Base-by-base conservation (phyloP, 2,113 vertebrate genomes). In the Sceloporus undulatus region DNA sequence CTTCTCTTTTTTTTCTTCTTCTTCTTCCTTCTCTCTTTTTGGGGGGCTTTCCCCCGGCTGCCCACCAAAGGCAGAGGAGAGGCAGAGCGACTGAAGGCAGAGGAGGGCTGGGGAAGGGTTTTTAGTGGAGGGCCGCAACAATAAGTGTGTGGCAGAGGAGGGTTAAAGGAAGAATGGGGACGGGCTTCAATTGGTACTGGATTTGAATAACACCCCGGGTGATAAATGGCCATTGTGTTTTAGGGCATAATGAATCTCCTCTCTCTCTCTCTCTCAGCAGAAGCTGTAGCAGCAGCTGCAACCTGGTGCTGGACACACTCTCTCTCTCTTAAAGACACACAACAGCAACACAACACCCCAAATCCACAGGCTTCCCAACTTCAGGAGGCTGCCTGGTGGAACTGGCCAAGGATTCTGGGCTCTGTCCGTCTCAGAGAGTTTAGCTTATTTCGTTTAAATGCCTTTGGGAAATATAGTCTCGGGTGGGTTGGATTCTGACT, bases 221-320 rank as follows among this genome's bases (percentile, higher is more conserved):
- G 98, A 99, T 99, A 98, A 99, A 99, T 99, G 98, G 97, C 98
- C 98, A 99, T 99, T 99, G 98, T 99, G 98, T 98, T 98, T 98
- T 97, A 97, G 97, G 97, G 80, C 98, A 98, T 98, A 98, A 98
- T 99, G 98, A 98, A 99, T 99, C 98, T 98, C 97, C 42, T 18
- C 29, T 16, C 13, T 54, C 25, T 79, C 13, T 52, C 21, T 21
- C 18, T 38, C 38, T 21, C 19, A 71, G 68, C 25, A 66, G 23
- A 18, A 66, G 65, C 19, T 6, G 65, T 2, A 62, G 59, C 68
- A 29, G 68, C 68, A 71, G 68, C 68, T 71, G 68, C 27, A 71
- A 71, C 27, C 25, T 71, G 68, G 27, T 23, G 27, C 68, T 29
- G 27, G 65, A 19, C 34, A 5, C 29, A n/a, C 5, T 27, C 70